Conservation (phyloP, 2,888 invertebrate genomes). For the Hydriomena furcata region DNA sequence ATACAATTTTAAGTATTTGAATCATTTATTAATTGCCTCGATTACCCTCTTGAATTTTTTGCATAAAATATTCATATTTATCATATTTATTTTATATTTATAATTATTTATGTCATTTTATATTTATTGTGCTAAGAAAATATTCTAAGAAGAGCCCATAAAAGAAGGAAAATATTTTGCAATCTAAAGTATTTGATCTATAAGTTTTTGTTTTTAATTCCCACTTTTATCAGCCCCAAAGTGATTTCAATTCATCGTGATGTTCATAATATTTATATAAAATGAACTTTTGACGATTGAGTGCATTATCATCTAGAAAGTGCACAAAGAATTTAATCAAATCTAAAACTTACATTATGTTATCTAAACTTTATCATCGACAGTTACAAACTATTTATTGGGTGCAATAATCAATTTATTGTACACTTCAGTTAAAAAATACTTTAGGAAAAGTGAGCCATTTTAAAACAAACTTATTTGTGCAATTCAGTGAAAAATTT, state of each 20-base stretch:
- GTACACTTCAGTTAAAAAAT: slow-evolving; percentile 59
- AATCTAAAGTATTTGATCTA: neutral
- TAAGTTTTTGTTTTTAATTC: slow-evolving; percentile 34
- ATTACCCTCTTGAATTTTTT: slow-evolving; percentile 49
- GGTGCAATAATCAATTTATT: slow-evolving; percentile 63
- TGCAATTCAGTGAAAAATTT: slow-evolving; percentile 80
- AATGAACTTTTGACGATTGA: slow-evolving; percentile 44
- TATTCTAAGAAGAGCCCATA: slow-evolving; percentile 48
- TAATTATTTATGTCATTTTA: slow-evolving; percentile 33
- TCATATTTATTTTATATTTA: slow-evolving; percentile 33
- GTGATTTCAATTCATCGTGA: slow-evolving; percentile 32
- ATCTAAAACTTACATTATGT: slow-evolving; percentile 8
- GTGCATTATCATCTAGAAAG: slow-evolving; percentile 65
- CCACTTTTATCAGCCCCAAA: slow-evolving; percentile 54
- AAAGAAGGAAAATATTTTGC: slow-evolving; percentile 53
- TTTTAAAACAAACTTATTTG: slow-evolving; percentile 80
- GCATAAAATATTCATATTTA: slow-evolving; percentile 4
- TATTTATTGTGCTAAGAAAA: slow-evolving; percentile 47
- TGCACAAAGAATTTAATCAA: slow-evolving; percentile 51
- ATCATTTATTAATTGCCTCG: slow-evolving; percentile 43
- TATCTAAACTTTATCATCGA: slow-evolving; percentile 48
- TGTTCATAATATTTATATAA: slow-evolving; percentile 39
- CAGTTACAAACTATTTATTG: slow-evolving; percentile 61
- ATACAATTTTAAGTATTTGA: slow-evolving; percentile 18
- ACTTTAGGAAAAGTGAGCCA: slow-evolving; percentile 82